Evolutionary conservation across 2,113 vertebrate genomes (phyloP).

Genomic region (Cyphomyrus plagiostoma): DNA sequence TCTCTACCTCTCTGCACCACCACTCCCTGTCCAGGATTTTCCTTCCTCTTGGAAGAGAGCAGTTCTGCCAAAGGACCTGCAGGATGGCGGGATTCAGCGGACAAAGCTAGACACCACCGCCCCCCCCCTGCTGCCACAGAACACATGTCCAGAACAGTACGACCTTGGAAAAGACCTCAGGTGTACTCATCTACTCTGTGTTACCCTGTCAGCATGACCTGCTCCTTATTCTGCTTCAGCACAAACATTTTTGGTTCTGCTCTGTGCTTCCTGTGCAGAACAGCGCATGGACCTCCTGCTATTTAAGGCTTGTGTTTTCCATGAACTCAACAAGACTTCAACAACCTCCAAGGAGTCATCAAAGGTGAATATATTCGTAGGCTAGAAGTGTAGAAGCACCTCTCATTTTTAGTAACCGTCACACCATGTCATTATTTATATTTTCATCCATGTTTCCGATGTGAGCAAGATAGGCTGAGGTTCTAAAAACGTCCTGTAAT

Average conservation of each 20-base stretch:
- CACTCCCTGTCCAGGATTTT: not conserved
- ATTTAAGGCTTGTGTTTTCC: not conserved
- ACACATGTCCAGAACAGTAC: not conserved
- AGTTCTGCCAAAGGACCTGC: not conserved
- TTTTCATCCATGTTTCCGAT: conserved; percentile 32
- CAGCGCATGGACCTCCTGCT: not conserved
- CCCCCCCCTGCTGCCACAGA: not conserved
- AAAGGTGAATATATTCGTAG: not conserved
- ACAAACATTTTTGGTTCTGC: not conserved
- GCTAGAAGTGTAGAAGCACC: not conserved
- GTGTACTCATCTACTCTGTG: not conserved
- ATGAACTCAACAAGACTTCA: not conserved
- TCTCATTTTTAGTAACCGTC: not conserved
- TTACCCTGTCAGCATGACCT: not conserved
- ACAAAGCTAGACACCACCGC: not conserved
- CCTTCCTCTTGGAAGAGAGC: not conserved
- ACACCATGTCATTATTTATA: conserved; percentile 15
- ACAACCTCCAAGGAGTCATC: not conserved
- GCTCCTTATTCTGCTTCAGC: not conserved
- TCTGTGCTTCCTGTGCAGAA: not conserved
- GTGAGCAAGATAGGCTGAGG: conserved; percentile 33
- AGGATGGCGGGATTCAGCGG: not conserved
- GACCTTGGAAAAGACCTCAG: not conserved
- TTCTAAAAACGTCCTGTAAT: conserved; percentile 47
- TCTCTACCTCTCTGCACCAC: not conserved